These are phyloP conservation scores for Phaethon lepturus DNA, from an alignment of 2,113 vertebrate species.

Conservation along the genomic window DNA sequence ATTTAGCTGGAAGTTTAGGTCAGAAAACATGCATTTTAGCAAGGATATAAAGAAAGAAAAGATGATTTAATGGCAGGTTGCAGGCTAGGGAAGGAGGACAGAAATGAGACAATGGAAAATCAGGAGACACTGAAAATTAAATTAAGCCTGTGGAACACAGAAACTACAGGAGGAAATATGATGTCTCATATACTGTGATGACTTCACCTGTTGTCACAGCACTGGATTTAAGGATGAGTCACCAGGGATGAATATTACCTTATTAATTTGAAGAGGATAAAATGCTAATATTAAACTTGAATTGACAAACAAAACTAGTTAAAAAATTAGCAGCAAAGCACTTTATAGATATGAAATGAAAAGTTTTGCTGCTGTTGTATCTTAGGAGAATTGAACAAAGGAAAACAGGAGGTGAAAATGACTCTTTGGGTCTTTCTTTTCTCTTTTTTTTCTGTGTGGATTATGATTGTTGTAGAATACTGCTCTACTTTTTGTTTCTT, in stretches of 20 bases:
- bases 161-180: neutral
- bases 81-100: neutral
- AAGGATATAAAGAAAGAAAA: neutral
- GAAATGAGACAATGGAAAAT: neutral
- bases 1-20: neutral
- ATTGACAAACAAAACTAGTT: neutral
- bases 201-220: conserved; percentile 11
- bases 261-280: neutral
- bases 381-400: neutral
- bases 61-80: neutral
- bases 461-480: neutral
- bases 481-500: neutral
- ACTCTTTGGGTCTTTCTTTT: neutral
- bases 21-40: neutral
- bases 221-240: neutral
- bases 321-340: neutral
- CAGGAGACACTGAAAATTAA: neutral
- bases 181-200: neutral
- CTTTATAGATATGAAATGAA: neutral
- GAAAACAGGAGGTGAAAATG: neutral
- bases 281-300: neutral
- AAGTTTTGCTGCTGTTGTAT: neutral
- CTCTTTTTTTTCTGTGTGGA: neutral
- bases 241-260: neutral
- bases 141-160: neutral